Evolutionary conservation across 2,797 vertebrate genomes (phyloP).

Genomic region (Hylomyscus alleni): DNA sequence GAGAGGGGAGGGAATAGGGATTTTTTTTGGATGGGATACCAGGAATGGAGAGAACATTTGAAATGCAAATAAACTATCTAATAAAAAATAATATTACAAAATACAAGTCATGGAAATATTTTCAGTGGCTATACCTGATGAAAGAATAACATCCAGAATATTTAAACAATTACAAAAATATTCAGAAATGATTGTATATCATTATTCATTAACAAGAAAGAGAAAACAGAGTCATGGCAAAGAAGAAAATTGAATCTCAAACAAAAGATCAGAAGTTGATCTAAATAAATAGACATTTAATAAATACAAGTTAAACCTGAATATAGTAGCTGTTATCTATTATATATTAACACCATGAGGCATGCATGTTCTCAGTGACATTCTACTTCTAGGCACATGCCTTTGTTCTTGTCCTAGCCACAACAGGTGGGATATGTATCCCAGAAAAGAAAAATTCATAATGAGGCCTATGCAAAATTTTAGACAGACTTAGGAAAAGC

Average conservation of each 20-base stretch:
- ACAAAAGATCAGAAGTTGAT: neutral
- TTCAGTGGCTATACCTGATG: neutral
- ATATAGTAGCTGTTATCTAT: neutral
- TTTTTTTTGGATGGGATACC: too few relatives aligned
- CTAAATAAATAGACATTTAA: neutral
- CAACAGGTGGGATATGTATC: neutral
- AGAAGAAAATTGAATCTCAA: neutral
- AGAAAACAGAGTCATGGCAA: neutral
- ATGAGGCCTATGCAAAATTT: neutral
- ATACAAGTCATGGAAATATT: neutral
- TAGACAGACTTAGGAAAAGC: neutral
- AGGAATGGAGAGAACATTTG: too few relatives aligned
- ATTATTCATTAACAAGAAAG: neutral
- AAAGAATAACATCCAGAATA: neutral
- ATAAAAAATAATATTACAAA: neutral
- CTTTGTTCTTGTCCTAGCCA: neutral
- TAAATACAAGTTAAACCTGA: slow-evolving; percentile 17
- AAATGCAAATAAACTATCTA: too few relatives aligned
- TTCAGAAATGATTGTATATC: neutral
- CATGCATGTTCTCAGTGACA: neutral
- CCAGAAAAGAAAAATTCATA: neutral
- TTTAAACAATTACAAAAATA: slow-evolving; percentile 4
- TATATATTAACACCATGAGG: neutral
- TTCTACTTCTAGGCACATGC: neutral
- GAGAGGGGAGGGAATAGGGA: too few relatives aligned